phyloP scores from a whole-genome alignment of 2,113 vertebrate genomes.

The Larimichthys polyactis region DNA sequence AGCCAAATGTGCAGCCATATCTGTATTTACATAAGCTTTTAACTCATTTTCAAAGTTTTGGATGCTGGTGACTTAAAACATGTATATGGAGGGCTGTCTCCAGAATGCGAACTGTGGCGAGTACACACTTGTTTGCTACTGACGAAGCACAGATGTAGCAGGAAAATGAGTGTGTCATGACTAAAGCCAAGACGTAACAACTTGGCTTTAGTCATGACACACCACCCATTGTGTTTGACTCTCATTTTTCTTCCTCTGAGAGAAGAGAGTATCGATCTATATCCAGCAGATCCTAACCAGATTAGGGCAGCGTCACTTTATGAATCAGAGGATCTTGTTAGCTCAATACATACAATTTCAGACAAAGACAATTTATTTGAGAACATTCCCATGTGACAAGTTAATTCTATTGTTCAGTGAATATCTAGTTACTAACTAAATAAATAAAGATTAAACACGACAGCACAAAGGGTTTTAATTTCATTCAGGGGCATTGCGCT shows the following conservation, averaged over 20 bases:
- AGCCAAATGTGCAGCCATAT: neutral
- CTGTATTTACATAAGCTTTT: constrained; percentile 17
- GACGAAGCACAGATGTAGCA: constrained; percentile 68
- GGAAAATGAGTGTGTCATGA: constrained; percentile 36
- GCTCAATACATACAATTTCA: neutral
- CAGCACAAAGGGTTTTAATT: constrained; percentile 3
- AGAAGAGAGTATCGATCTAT: neutral
- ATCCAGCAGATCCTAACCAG: constrained; percentile 26
- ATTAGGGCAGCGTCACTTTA: constrained; percentile 14
- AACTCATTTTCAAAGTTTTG: constrained; percentile 14
- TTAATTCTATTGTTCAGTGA: neutral
- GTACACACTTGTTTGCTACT: constrained; percentile 57
- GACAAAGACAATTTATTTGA: constrained; percentile 11
- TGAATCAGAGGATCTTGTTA: constrained; percentile 24
- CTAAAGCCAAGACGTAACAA: constrained; percentile 43
- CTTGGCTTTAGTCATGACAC: constrained; percentile 39
- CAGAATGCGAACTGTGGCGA: constrained; percentile 36
- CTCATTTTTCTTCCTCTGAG: constrained; percentile 3
- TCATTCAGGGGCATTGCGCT: neutral
- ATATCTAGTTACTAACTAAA: neutral
- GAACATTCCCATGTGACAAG: neutral
- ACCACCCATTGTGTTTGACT: constrained; percentile 53
- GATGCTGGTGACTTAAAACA: constrained; percentile 17
- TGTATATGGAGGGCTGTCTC: constrained; percentile 28
- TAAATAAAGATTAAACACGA: neutral